Conservation (phyloP, 1,140 invertebrate species). For the Colletes latitarsis region DNA sequence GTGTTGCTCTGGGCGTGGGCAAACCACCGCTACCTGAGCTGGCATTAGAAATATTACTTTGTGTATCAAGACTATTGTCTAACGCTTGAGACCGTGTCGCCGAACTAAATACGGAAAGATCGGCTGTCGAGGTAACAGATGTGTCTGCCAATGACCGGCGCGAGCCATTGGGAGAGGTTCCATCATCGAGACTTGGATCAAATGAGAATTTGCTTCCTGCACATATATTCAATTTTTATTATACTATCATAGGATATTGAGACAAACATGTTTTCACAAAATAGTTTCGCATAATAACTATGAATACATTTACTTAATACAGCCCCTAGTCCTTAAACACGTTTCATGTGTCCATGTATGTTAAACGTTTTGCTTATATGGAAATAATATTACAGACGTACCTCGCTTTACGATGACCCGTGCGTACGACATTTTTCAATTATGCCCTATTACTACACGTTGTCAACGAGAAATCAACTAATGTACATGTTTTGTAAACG, state of each 20-base stretch:
- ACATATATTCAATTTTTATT: constrained; percentile 42
- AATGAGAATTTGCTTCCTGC: constrained; percentile 86
- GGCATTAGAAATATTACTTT: constrained; percentile 87
- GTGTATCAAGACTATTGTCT: constrained; percentile 88
- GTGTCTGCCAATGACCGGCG: constrained; percentile 90
- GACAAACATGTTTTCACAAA: constrained; percentile 13
- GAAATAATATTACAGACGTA: too few relatives aligned
- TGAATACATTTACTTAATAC: constrained; percentile 33
- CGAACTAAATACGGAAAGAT: constrained; percentile 90
- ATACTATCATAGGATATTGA: constrained; percentile 21
- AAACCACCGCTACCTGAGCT: constrained; percentile 84
- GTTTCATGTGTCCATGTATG: neutral
- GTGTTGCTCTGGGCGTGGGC: constrained; percentile 85
- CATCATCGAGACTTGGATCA: constrained; percentile 86
- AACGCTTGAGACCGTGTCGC: constrained; percentile 86
- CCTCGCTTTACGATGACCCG: too few relatives aligned
- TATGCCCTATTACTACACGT: too few relatives aligned
- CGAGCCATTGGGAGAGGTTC: constrained; percentile 86
- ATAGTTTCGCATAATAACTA: constrained; percentile 17
- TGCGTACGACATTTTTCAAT: too few relatives aligned
- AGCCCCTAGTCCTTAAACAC: neutral
- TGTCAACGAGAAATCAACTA: too few relatives aligned
- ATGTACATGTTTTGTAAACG: too few relatives aligned
- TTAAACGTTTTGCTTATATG: neutral
- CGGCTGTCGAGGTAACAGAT: constrained; percentile 90